Base-by-base conservation (phyloP, 2,797 vertebrate species). In the Scleropages formosus region DNA sequence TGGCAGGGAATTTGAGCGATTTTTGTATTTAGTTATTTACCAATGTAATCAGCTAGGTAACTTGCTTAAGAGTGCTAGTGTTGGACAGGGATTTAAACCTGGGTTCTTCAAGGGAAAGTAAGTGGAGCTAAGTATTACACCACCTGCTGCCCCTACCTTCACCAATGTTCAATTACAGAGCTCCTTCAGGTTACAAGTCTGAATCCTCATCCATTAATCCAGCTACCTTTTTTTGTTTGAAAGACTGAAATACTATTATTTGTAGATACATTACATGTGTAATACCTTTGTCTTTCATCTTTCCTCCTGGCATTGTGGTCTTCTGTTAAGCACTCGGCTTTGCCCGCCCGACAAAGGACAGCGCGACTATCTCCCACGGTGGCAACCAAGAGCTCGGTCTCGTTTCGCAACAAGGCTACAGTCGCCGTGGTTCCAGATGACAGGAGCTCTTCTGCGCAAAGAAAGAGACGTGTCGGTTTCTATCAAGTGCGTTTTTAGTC, bases 311-410 rank as follows among this genome's bases (percentile, higher is more conserved):
- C 60, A 12, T 60, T 80, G 61, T 80, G 79, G 47, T 80, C 79
- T 15, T 75, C 60, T 13, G 76, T 80, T 64, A 80, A 39, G n/a
- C 46, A 20, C 13, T 67, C 51, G 1, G 79, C 76, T 68, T 75
- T 78, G 16, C 79, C 79, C 10, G 66, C 46, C n/a, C 63, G 76
- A 20, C 79, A 80, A 15, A 80, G 76, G 20, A 78, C 58, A 27
- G 79, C 79, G 8, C 47, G 76, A 53, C 79, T 80, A 62, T 80
- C 79, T 20, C 79, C 79, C 26, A 80, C 79, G 12, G 68, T 78
- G 3, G 72, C 79, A 15, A 80, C 51, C 18, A 47, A 62, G 11
- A 80, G 79, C 61, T 67, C 59, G 13, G 53, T 44, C 9, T 68
- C 73, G 46, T 78, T 66, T 15, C 64, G 24, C 22, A 80, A 26